phyloP scores from a whole-genome alignment of 2,113 vertebrate species.

The Isichthys henryi region DNA sequence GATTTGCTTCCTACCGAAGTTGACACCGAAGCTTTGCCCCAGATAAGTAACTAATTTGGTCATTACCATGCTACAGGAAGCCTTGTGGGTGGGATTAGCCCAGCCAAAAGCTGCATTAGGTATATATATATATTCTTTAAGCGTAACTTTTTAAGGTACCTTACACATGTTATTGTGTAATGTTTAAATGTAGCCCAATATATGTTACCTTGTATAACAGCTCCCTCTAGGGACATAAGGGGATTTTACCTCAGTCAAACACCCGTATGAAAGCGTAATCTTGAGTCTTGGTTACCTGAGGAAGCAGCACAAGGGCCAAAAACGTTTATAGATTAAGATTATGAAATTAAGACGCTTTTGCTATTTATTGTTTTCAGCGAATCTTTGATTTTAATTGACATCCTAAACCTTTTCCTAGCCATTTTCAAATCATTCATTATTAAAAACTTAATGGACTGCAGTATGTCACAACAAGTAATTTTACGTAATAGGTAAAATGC shows the following conservation, averaged over 20 bases:
- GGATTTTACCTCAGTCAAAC: background rate
- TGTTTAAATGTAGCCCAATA: background rate
- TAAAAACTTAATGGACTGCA: background rate
- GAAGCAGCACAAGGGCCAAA: background rate
- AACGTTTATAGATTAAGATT: background rate
- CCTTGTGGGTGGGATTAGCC: background rate
- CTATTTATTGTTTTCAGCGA: background rate
- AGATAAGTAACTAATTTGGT: background rate
- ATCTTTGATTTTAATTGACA: background rate
- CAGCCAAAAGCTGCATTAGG: background rate
- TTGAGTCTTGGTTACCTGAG: background rate
- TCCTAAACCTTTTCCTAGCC: background rate
- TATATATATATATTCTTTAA: background rate
- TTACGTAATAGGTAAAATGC: too few relatives aligned
- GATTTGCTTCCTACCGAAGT: background rate
- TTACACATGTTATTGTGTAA: background rate
- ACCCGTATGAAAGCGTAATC: background rate
- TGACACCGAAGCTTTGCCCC: background rate
- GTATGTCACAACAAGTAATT: background rate
- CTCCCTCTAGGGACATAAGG: background rate
- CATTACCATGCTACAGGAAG: background rate
- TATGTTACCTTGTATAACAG: background rate
- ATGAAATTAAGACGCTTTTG: background rate
- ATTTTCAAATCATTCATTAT: background rate
- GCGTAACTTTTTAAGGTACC: background rate